A percentile compares a stretch with the other conserved stretches of the same genome.
These are phyloP conservation scores for Ceratoteleas bidentatus DNA, from an alignment of 1,140 invertebrate species.

Conservation along the genomic window DNA sequence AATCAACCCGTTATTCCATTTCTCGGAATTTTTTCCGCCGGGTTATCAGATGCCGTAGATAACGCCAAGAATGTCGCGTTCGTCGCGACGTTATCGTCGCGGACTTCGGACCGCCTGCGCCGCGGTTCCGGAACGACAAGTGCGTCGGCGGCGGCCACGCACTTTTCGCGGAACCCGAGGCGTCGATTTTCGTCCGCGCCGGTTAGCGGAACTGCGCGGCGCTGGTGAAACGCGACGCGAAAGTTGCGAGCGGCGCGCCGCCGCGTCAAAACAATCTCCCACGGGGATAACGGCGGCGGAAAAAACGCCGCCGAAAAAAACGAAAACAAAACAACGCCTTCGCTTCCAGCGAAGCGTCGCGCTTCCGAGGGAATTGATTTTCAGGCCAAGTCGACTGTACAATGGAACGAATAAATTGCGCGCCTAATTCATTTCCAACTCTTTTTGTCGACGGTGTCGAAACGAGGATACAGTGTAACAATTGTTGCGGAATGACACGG, in stretches of 20 bases:
- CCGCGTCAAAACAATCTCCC: slow-evolving; percentile 4
- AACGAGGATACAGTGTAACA: not conserved
- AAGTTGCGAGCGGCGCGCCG: not conserved
- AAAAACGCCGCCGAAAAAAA: not conserved
- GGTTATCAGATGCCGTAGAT: too few species aligned
- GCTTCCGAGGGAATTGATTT: slow-evolving; percentile 5
- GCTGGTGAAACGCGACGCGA: too few species aligned
- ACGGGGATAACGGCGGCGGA: not conserved
- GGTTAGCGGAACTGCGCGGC: too few species aligned
- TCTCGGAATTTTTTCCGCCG: too few species aligned
- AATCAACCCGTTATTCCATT: too few species aligned
- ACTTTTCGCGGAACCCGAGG: too few species aligned
- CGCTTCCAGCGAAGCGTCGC: not conserved
- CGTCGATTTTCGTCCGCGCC: too few species aligned
- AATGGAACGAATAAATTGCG: not conserved
- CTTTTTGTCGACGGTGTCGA: not conserved
- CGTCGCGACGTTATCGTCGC: too few species aligned
- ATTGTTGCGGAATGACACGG: not conserved
- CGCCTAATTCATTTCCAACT: not conserved
- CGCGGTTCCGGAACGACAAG: too few species aligned
- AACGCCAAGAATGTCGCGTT: too few species aligned
- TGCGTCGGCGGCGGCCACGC: too few species aligned
- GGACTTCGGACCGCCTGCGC: too few species aligned
- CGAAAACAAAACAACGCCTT: not conserved
- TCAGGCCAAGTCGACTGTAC: not conserved